These are phyloP conservation scores for Mesochorus sp. DNA, from an alignment of 2,888 invertebrate genomes.

Conservation along the genomic window DNA sequence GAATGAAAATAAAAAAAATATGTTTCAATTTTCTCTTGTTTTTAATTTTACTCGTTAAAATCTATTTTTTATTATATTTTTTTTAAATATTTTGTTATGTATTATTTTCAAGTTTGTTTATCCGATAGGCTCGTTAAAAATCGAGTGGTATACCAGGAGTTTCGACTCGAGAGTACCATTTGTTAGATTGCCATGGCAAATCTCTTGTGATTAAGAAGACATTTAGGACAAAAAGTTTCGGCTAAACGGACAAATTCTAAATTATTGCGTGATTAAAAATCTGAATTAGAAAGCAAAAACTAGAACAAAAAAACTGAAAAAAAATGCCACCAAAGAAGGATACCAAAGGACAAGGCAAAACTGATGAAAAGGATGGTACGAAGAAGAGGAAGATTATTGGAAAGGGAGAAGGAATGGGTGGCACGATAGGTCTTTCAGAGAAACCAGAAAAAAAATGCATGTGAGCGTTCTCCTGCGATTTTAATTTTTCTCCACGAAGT, in stretches of 20 bases:
- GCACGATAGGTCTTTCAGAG: conserved; percentile 61
- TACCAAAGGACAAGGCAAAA: neutral
- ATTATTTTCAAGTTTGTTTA: no score
- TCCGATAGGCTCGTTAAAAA: no score
- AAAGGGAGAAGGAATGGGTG: conserved; percentile 66
- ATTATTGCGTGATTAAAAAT: neutral
- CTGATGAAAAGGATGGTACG: conserved; percentile 28
- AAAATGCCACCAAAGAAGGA: conserved; percentile 56
- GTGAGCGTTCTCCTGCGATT: conserved; percentile 30
- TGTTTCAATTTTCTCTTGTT: no score
- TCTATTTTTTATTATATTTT: no score
- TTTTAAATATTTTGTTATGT: no score
- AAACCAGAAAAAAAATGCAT: conserved; percentile 60
- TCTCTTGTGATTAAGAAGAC: neutral
- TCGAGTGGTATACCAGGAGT: conserved; percentile 5
- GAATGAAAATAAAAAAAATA: no score
- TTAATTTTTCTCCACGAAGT: neutral
- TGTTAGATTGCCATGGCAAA: conserved; percentile 34
- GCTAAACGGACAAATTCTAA: conserved; percentile 21
- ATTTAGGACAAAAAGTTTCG: neutral
- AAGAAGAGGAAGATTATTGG: conserved; percentile 52
- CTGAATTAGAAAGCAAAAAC: neutral
- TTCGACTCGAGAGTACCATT: conserved; percentile 25
- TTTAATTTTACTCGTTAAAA: neutral
- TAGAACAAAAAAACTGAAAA: neutral